These are phyloP conservation scores for Sarotherodon lohbergeri DNA, from an alignment of 2,113 vertebrate species.

Conservation along the genomic window DNA sequence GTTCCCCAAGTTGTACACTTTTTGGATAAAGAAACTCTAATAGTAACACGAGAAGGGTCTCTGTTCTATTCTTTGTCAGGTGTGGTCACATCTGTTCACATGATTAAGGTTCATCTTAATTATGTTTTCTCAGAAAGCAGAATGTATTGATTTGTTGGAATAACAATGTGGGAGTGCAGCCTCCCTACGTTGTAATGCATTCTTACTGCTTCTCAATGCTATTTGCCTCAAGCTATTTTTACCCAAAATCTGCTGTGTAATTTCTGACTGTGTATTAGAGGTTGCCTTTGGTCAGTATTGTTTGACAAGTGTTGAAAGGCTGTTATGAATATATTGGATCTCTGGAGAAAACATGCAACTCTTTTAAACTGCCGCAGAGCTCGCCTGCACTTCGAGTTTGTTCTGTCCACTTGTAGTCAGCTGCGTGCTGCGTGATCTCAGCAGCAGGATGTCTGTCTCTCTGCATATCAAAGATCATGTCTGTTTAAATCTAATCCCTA, in stretches of 20 bases:
- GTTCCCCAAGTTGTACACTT: not conserved
- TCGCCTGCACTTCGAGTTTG: not conserved
- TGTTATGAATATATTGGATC: slow-evolving; percentile 4
- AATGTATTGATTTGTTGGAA: not conserved
- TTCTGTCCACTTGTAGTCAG: slow-evolving; percentile 14
- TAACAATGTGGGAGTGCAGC: not conserved
- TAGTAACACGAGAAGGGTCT: not conserved
- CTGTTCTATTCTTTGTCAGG: not conserved
- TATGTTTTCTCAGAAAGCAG: not conserved
- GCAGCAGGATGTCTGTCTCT: slow-evolving; percentile 13
- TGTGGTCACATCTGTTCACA: not conserved
- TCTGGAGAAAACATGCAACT: slow-evolving; percentile 31
- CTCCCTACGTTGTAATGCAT: not conserved
- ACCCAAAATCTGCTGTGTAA: not conserved
- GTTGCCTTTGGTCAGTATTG: not conserved
- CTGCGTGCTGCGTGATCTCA: not conserved
- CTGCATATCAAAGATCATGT: slow-evolving; percentile 42
- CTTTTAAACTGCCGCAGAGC: not conserved
- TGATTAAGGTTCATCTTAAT: not conserved
- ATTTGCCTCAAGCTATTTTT: slow-evolving; percentile 14
- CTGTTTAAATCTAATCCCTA: slow-evolving; percentile 36
- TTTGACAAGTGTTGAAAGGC: slow-evolving; percentile 27
- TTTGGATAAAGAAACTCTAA: not conserved
- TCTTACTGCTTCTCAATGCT: not conserved
- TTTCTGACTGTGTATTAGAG: not conserved